Percentiles rank a stretch among this genome's conserved stretches.
These are phyloP conservation scores for Drosophila funebris DNA, from an alignment of 1,140 invertebrate genomes.

Conservation along the genomic window DNA sequence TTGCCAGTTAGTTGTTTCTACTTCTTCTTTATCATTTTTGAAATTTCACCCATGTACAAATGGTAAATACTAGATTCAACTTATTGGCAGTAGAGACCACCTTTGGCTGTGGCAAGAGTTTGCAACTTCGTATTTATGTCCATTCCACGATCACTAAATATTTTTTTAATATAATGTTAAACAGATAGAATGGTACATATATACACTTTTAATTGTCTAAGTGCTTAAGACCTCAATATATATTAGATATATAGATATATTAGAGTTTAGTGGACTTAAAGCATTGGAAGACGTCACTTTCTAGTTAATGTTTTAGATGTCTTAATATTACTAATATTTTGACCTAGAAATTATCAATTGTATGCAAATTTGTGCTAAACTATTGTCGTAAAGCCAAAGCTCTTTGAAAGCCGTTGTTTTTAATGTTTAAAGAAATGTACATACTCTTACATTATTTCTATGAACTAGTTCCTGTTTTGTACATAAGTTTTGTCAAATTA, in stretches of 20 bases:
- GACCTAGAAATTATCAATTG: conserved; percentile 19
- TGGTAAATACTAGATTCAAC: conserved; percentile 58
- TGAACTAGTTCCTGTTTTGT: too few species aligned
- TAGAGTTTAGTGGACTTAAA: too few species aligned
- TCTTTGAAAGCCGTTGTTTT: background rate
- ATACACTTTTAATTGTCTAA: too few species aligned
- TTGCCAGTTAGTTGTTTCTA: conserved; percentile 45
- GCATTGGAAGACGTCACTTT: too few species aligned
- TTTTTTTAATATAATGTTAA: too few species aligned
- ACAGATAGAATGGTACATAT: too few species aligned
- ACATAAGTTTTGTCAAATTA: too few species aligned
- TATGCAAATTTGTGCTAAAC: conserved; percentile 11
- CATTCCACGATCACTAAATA: background rate
- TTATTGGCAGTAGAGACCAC: conserved; percentile 63
- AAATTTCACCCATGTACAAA: conserved; percentile 46
- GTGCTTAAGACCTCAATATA: too few species aligned
- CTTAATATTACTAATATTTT: background rate
- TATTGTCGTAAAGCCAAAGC: background rate
- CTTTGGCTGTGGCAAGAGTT: conserved; percentile 33
- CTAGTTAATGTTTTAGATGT: background rate
- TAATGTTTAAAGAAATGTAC: too few species aligned
- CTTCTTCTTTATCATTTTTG: conserved; percentile 12
- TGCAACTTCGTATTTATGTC: conserved; percentile 60
- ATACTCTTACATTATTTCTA: too few species aligned
- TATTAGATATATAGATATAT: too few species aligned